A percentile compares a stretch with the other conserved stretches of the same genome.
Evolutionary conservation across 2,888 invertebrate species (phyloP).

Genomic region (Dasysyrphus albostriatus): DNA sequence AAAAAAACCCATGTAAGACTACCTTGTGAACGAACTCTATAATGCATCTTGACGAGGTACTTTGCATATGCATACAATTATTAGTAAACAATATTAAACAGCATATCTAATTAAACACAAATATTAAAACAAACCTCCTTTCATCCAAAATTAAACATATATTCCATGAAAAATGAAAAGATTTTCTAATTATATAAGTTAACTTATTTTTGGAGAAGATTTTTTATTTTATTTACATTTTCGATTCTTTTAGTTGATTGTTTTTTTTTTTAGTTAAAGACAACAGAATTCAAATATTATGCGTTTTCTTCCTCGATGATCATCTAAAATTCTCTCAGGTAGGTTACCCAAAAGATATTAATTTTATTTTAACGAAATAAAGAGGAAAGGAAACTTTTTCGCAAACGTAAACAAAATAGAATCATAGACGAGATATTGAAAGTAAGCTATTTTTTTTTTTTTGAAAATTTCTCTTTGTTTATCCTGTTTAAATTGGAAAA

Average conservation of each 20-base stretch:
- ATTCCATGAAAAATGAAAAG: background rate
- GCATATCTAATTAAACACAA: background rate
- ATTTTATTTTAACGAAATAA: slow-evolving; percentile 16
- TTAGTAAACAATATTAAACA: too few species aligned
- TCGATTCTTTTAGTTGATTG: background rate
- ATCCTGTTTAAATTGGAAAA: background rate
- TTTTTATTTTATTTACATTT: background rate
- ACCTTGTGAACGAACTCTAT: too few species aligned
- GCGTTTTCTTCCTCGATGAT: background rate
- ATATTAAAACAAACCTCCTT: background rate
- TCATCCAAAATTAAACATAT: background rate
- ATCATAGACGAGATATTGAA: background rate
- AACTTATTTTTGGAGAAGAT: background rate
- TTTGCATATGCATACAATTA: too few species aligned
- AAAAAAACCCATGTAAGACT: too few species aligned
- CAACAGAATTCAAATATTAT: background rate
- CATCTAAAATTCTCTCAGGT: slow-evolving; percentile 29
- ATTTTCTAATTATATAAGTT: background rate
- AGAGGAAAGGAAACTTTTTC: background rate
- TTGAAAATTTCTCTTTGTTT: background rate
- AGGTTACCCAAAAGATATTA: background rate
- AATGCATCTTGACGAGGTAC: too few species aligned
- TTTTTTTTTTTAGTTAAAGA: background rate
- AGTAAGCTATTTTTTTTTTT: background rate
- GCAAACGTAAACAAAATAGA: background rate